Percentiles rank a stretch among this genome's conserved stretches.
Evolutionary conservation across 2,888 invertebrate genomes (phyloP).

Genomic region (Drosophila pseudotakahashii): DNA sequence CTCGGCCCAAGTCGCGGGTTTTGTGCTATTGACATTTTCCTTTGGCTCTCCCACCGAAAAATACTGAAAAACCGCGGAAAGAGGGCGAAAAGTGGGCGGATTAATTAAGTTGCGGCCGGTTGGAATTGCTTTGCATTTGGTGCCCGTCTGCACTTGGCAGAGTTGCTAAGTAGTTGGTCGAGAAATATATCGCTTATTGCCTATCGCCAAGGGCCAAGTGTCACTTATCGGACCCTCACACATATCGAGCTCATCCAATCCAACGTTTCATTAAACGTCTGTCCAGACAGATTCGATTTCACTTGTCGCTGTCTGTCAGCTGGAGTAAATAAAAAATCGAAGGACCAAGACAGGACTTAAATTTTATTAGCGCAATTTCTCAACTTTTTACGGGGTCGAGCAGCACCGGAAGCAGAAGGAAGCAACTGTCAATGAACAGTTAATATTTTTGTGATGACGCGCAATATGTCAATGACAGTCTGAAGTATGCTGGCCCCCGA

Average conservation of each 20-base stretch:
- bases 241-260: constrained; percentile 25
- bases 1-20: constrained; percentile 40
- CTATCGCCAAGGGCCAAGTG: not conserved
- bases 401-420: constrained; percentile 35
- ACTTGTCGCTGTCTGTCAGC: constrained; percentile 37
- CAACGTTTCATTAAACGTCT: constrained; percentile 47
- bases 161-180: constrained; percentile 11
- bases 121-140: constrained; percentile 48
- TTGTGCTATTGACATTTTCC: constrained; percentile 63
- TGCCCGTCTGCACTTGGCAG: constrained; percentile 32
- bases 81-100: constrained; percentile 46
- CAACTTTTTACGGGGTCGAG: constrained; percentile 41
- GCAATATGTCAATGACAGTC: constrained; percentile 81
- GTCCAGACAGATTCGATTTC: constrained; percentile 39
- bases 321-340: constrained; percentile 29
- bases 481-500: constrained; percentile 10
- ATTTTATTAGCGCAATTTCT: constrained; percentile 63
- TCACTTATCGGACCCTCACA: constrained; percentile 1
- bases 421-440: constrained; percentile 71
- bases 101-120: constrained; percentile 54
- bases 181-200: not conserved
- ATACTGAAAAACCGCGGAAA: constrained; percentile 1
- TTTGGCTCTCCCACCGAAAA: constrained; percentile 13
- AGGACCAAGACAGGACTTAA: constrained; percentile 40
- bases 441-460: constrained; percentile 80